Conservation (phyloP, 2,113 vertebrate species). For the Dicrurus megarhynchus region DNA sequence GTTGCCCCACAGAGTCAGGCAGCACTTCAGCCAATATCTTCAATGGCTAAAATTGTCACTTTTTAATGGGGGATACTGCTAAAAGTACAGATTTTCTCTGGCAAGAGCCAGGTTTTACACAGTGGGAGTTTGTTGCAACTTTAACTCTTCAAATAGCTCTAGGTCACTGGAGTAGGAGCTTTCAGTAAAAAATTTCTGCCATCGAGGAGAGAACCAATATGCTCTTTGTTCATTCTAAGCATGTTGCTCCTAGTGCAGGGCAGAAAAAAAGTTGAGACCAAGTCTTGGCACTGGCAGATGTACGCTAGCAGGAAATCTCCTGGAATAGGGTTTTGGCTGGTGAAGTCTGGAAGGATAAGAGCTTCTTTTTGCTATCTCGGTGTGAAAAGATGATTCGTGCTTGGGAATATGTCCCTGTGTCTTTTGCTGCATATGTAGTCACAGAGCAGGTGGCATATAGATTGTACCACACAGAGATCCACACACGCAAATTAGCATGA, state of each 20-base stretch:
- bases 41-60: not conserved
- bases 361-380: not conserved
- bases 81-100: not conserved
- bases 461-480: not conserved
- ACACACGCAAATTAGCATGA: not conserved
- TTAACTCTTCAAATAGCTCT: not conserved
- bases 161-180: not conserved
- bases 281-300: not conserved
- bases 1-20: not conserved
- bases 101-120: not conserved
- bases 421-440: not conserved
- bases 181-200: not conserved
- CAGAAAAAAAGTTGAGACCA: not conserved
- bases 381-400: constrained; percentile 10
- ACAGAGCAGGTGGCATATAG: constrained; percentile 4
- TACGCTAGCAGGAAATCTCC: not conserved
- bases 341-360: not conserved
- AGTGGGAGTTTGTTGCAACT: not conserved
- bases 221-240: not conserved
- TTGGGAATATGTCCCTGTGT: not conserved
- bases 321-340: not conserved
- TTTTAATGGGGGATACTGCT: not conserved
- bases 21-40: not conserved
- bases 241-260: not conserved
- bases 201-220: not conserved